Evolutionary conservation across 2,113 vertebrate species (phyloP), one percentile per base, ranked within the genome.

Genomic region (Nestor notabilis): DNA sequence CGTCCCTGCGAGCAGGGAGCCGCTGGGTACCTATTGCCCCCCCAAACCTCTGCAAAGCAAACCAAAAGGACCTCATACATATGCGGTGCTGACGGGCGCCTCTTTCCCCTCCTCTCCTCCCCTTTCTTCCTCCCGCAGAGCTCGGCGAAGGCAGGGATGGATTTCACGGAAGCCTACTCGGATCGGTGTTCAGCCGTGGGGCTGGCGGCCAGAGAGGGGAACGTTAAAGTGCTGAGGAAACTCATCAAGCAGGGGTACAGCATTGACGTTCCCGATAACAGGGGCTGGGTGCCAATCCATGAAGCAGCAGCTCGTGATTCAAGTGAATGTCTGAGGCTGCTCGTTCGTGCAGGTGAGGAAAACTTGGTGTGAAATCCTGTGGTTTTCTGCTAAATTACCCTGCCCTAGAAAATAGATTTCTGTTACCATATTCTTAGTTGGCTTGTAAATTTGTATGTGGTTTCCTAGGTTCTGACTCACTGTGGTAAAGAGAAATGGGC

Each of bases 221-320:
- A 98, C 3, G 53, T 91, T 66, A 96, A 95, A 93, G 92, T 91
- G 33, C 78, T 99, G 86, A 98, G 96, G 97, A 97, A 97, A 41
- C 97, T 99, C 24, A 98, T 99, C 5, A 96, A 68, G 78, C 96
- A 97, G 28, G 99, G 99, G 3, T 98, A 95, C 90, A 98, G 98
- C 3, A 27, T 98, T 9, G 98, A 99, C 87, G 97, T 98, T 46
- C 97, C 98, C 0, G 99, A 99, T 96, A 99, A 99, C 98, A 98
- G 99, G n/a, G 99, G 99, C 11, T 99, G 99, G 99, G 97, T 97
- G 89, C 98, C 99, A 3, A 97, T 99, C 86, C 99, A 99, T 1
- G 99, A 99, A 96, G 99, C 99, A 2, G 98, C 99, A 6, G 99
- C 98, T 7, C 97, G 98, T 27, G 98, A 99, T n/a, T 98, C 97